Conservation (phyloP, 2,797 vertebrate genomes). For the Carduelis carduelis region DNA sequence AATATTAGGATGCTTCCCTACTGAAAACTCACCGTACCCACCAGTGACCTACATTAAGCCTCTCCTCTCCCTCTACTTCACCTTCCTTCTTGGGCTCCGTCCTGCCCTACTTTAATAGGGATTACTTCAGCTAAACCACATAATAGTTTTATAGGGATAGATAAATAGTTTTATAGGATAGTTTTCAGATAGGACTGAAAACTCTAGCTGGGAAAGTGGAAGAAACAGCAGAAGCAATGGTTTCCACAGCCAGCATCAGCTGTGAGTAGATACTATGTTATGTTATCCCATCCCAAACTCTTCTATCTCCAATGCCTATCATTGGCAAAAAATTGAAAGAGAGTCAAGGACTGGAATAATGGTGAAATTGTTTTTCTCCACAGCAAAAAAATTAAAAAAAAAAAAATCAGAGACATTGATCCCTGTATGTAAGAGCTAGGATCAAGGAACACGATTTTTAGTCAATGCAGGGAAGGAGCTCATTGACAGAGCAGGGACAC, state of each 20-base stretch:
- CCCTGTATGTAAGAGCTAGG: background rate
- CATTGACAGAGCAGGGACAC: background rate
- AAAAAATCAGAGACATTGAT: background rate
- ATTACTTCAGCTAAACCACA: slow-evolving; percentile 28
- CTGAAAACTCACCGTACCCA: background rate
- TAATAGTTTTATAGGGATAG: slow-evolving; percentile 25
- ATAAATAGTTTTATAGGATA: background rate
- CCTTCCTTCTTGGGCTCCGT: background rate
- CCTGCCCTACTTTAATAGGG: slow-evolving; percentile 49
- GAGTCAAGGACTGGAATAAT: rapidly evolving
- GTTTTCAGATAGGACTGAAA: background rate
- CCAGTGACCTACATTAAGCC: slow-evolving; percentile 22
- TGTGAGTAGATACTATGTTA: rapidly evolving
- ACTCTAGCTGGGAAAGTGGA: background rate
- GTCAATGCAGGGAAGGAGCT: background rate
- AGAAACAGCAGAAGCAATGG: background rate
- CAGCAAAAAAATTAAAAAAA: background rate
- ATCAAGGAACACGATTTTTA: background rate
- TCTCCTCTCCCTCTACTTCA: slow-evolving; percentile 10
- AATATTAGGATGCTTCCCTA: background rate
- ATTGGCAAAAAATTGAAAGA: background rate
- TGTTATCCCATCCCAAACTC: background rate
- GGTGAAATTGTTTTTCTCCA: background rate
- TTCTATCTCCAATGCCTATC: background rate
- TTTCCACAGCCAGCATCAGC: background rate